These are phyloP conservation scores for Drosophila anomelani DNA, from an alignment of 2,888 invertebrate genomes.

Conservation along the genomic window DNA sequence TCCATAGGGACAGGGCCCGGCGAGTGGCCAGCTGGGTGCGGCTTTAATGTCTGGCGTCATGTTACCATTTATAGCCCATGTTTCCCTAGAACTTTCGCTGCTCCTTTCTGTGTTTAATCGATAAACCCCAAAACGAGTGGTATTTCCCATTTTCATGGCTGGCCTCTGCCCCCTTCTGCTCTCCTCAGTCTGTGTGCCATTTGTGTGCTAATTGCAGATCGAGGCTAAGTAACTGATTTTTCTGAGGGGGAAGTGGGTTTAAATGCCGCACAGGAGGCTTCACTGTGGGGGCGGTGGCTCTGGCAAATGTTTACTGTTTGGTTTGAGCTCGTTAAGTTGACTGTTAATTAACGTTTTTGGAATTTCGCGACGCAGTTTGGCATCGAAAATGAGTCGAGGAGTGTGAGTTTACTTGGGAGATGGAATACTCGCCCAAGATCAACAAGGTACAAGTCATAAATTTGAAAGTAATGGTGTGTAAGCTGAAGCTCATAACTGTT, in stretches of 20 bases:
- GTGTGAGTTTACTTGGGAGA: neutral
- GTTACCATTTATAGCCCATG: constrained; percentile 65
- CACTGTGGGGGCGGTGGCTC: constrained; percentile 27
- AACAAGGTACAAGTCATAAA: constrained; percentile 1
- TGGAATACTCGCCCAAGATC: constrained; percentile 14
- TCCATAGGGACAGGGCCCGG: constrained; percentile 22
- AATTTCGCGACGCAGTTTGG: constrained; percentile 55
- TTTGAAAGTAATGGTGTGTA: neutral
- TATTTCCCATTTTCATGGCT: constrained; percentile 22
- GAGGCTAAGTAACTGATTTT: constrained; percentile 54
- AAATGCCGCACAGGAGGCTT: constrained; percentile 12
- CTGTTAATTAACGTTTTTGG: constrained; percentile 58
- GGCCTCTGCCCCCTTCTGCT: neutral
- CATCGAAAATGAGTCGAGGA: constrained; percentile 10
- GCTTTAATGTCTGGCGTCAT: constrained; percentile 73
- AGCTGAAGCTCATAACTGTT: neutral
- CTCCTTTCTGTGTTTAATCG: constrained; percentile 66
- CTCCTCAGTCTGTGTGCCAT: constrained; percentile 3
- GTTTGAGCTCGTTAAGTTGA: constrained; percentile 37
- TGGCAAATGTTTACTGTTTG: constrained; percentile 24
- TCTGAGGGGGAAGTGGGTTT: neutral
- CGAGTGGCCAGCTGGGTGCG: constrained; percentile 60
- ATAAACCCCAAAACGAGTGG: constrained; percentile 46
- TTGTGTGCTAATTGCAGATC: constrained; percentile 59
- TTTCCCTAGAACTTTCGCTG: constrained; percentile 56